These are phyloP conservation scores for Fregetta grallaria DNA, from an alignment of 2,113 vertebrate species.

Conservation along the genomic window DNA sequence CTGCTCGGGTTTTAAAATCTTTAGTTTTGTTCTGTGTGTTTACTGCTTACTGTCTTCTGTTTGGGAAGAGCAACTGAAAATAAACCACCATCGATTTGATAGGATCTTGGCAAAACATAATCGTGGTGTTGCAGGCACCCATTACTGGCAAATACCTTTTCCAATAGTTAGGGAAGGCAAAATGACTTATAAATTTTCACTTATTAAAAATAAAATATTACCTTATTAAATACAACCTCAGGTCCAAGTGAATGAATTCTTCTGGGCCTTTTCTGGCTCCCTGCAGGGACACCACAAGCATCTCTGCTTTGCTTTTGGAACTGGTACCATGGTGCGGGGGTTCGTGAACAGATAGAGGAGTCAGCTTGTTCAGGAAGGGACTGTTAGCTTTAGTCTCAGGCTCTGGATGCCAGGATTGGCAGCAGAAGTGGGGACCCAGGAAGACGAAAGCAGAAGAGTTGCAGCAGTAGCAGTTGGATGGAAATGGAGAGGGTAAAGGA, in stretches of 20 bases:
- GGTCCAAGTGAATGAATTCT: not conserved
- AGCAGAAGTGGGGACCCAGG: not conserved
- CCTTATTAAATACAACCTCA: not conserved
- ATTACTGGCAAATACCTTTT: not conserved
- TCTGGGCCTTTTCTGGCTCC: not conserved
- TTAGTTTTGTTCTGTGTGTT: not conserved
- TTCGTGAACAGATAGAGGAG: not conserved
- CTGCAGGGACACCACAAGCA: not conserved
- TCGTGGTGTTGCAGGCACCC: not conserved
- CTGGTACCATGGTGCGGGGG: not conserved
- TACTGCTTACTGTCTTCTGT: not conserved
- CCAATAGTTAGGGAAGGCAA: not conserved
- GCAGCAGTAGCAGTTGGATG: not conserved
- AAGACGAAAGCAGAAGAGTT: not conserved
- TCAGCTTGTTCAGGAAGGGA: not conserved
- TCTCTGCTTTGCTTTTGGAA: not conserved
- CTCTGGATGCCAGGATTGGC: not conserved
- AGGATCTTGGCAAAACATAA: not conserved
- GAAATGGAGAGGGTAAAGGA: not conserved
- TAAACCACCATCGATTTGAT: not conserved
- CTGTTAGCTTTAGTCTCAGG: not conserved
- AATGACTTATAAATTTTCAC: not conserved
- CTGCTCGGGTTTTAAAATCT: not conserved
- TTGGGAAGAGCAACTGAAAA: not conserved
- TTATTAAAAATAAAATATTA: not conserved